A percentile compares a stretch with the other conserved stretches of the same genome.
Evolutionary conservation across 30 jellyfish, hydroid and myxozoan species (phyloP).

Genomic region (Aurelia coerulea): DNA sequence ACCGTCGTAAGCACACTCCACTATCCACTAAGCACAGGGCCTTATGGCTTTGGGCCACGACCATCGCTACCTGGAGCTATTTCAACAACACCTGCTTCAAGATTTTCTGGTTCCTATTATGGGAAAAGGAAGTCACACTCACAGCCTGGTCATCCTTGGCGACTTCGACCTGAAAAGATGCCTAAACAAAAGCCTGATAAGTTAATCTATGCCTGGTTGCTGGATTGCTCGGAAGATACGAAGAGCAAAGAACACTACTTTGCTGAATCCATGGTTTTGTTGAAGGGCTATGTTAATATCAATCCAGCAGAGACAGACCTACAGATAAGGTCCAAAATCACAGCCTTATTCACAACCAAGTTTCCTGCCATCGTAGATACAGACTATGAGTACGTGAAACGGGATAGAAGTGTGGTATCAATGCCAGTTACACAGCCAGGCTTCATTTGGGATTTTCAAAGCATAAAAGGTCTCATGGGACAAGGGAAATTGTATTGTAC

Average conservation of each 20-base stretch:
- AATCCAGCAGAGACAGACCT: slow-evolving; percentile 25
- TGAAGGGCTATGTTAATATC: slow-evolving; percentile 3
- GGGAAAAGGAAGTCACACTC: no score
- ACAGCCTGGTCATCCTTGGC: neutral
- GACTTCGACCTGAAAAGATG: neutral
- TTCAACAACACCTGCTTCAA: no score
- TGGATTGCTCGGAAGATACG: slow-evolving; percentile 18
- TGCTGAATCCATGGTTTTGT: slow-evolving; percentile 9
- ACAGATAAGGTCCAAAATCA: neutral
- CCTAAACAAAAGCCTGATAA: neutral
- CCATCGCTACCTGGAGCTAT: no score
- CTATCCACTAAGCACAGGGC: no score
- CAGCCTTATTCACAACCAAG: slow-evolving; percentile 1
- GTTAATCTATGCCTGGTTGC: slow-evolving; percentile 18
- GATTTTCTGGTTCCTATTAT: no score
- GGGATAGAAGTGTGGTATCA: slow-evolving; percentile 30
- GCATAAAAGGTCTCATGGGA: slow-evolving; percentile 7
- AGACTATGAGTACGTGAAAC: slow-evolving; percentile 32
- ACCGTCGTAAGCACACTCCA: no score
- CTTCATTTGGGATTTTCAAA: slow-evolving; percentile 14
- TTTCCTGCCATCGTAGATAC: neutral
- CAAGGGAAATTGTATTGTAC: slow-evolving; percentile 27
- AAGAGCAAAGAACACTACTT: slow-evolving; percentile 16
- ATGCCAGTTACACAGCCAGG: slow-evolving; percentile 33
- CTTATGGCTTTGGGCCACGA: no score